These are phyloP conservation scores for rabbit (Oryctolagus cuniculus) DNA, from an alignment of 2,113 vertebrate species.

Conservation along the genomic window DNA sequence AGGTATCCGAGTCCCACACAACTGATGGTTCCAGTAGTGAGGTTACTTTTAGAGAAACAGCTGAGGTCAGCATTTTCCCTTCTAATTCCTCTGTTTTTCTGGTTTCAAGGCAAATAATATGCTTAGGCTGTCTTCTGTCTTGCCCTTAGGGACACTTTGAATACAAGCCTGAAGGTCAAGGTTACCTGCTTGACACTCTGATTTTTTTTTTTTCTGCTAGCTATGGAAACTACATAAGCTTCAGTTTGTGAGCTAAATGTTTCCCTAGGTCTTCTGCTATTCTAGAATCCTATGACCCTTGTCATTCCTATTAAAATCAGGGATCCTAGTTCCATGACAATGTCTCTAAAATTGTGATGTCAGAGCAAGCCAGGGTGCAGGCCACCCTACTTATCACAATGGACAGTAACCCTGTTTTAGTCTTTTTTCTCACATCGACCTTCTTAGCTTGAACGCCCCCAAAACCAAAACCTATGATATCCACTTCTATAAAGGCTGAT, in stretches of 20 bases:
- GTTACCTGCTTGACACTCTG: background rate
- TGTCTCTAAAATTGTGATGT: background rate
- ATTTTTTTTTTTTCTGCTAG: background rate
- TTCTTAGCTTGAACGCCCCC: background rate
- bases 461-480: background rate
- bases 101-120: background rate
- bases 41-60: background rate
- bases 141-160: background rate
- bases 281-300: background rate
- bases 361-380: background rate
- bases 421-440: background rate
- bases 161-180: background rate
- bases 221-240: background rate
- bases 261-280: background rate
- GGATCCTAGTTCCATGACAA: background rate
- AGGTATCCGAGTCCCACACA: background rate
- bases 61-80: background rate
- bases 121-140: background rate
- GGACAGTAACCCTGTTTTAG: background rate
- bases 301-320: background rate
- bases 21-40: background rate
- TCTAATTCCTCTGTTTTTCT: background rate
- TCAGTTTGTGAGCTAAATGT: background rate
- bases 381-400: background rate
- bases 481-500: background rate